Base-by-base conservation (phyloP, 2,888 invertebrate genomes). In the Sipunculus nudus region DNA sequence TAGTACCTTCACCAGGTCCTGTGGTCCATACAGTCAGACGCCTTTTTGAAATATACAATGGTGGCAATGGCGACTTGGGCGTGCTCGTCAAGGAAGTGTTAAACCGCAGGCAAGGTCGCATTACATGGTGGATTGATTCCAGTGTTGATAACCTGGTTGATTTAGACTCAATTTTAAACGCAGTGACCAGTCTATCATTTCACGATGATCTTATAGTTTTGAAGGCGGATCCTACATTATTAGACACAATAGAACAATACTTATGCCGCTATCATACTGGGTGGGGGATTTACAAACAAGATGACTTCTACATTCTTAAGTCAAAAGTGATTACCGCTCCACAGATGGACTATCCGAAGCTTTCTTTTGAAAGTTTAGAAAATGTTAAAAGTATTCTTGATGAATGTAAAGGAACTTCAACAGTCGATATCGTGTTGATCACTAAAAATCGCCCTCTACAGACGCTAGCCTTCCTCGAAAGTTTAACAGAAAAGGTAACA, bases 391-490 rank as follows among this genome's bases (percentile, higher is more conserved):
- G n/a, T n/a, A 19, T 26, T 10, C 21, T 43, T 26, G 23, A 43
- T 26, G 43, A n/a, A 13, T 10, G 25, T 13, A 23, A 26, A 3
- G 23, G 43, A 10, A 2, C 10, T 26, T 10, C 23, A 23, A 26
- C n/a, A 19, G 46, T 21, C 31, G 61, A 61, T 39, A 29, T 61
- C 21, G 50, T 61, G 29, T 29, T 61, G 35, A 47, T 61, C 47
- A 61, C 55, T 8, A 48, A 50, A 29, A 55, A 56, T 46, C 41
- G 56, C 25, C 61, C 61, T 3, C 41, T 55, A n/a, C 61, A 61
- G 46, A 56, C 61, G 16, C 48, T 50, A 16, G 61, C 61, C 10
- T 61, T 61, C 46, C 31, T 61, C 13, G 55, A 61, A 2, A 56
- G 55, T 38, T 32, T 61, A 35, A 25, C 28, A 8, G 19, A 19